Conservation (phyloP, 2,113 vertebrate species). For the Lepus timidus region DNA sequence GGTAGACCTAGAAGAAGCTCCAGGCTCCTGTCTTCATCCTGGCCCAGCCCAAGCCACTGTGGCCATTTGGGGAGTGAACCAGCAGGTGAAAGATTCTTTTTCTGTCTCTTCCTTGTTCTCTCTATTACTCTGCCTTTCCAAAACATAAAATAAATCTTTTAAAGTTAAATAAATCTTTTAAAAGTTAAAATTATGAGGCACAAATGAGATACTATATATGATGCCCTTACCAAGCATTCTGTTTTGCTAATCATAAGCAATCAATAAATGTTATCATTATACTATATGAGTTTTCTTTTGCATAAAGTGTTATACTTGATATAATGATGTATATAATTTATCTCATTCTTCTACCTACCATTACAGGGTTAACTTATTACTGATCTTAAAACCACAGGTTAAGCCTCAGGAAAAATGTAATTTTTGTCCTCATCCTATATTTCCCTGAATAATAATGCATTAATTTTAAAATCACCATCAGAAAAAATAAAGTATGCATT, state of each 20-base stretch:
- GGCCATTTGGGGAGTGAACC: too few relatives aligned
- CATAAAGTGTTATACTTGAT: background rate
- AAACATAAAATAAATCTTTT: too few relatives aligned
- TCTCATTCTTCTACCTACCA: background rate
- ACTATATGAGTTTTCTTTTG: background rate
- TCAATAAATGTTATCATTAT: background rate
- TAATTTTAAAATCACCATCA: background rate
- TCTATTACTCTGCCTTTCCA: too few relatives aligned
- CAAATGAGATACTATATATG: background rate
- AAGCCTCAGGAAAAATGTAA: background rate
- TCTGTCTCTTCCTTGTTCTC: too few relatives aligned
- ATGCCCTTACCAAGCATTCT: background rate
- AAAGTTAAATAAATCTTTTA: too few relatives aligned
- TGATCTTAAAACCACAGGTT: background rate
- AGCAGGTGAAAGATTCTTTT: too few relatives aligned
- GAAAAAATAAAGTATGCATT: background rate
- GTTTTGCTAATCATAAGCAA: background rate
- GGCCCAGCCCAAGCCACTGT: too few relatives aligned
- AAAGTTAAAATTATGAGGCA: background rate
- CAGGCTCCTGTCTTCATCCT: too few relatives aligned
- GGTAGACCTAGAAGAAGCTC: too few relatives aligned
- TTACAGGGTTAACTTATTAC: background rate
- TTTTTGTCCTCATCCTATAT: background rate
- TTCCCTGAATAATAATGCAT: background rate
- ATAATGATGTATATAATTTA: conserved; percentile 9